Conservation (phyloP, 2,113 vertebrate species). For the Grantiella picta region DNA sequence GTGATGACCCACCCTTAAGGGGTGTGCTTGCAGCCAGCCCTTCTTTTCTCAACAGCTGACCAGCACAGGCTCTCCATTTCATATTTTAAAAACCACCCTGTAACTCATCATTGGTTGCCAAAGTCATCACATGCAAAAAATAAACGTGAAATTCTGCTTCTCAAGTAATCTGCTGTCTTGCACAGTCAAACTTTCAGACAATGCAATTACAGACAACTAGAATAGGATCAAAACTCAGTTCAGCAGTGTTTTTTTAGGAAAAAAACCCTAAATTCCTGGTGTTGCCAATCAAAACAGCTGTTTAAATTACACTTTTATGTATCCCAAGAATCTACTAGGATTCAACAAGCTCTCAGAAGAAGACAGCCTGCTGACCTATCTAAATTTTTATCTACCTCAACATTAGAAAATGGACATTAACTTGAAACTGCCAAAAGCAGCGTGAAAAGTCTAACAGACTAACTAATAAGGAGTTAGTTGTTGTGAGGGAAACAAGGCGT, state of each 20-base stretch:
- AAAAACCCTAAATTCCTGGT: background rate
- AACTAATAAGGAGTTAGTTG: background rate
- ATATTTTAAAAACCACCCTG: background rate
- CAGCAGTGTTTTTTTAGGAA: background rate
- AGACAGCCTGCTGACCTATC: background rate
- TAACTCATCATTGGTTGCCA: background rate
- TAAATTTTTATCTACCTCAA: background rate
- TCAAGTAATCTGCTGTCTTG: background rate
- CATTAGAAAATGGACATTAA: background rate
- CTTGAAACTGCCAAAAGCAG: background rate
- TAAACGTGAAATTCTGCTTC: background rate
- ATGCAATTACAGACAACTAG: background rate
- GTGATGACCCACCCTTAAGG: background rate
- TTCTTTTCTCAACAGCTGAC: background rate
- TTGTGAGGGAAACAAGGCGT: background rate
- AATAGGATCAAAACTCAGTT: background rate
- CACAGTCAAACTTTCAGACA: background rate
- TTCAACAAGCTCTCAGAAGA: background rate
- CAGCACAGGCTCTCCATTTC: background rate
- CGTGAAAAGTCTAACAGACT: background rate
- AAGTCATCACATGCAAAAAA: background rate
- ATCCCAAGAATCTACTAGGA: background rate
- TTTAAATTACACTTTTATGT: background rate
- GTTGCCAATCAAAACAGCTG: background rate
- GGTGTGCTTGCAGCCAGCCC: background rate